Evolutionary conservation across 2,113 vertebrate genomes (phyloP).

Genomic region (Chaenogobius annularis): DNA sequence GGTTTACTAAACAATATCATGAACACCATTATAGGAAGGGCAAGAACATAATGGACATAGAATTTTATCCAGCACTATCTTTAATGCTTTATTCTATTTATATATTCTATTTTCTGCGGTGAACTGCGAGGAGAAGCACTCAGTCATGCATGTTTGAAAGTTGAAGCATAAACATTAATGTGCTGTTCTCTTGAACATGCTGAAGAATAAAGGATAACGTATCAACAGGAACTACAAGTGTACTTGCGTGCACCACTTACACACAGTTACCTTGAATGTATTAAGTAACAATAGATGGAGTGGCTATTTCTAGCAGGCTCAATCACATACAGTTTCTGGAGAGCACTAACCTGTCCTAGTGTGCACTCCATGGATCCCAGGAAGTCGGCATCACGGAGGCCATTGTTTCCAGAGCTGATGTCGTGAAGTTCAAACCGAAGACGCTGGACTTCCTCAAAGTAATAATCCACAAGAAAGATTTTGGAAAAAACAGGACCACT

Average conservation of each 20-base stretch:
- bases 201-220: neutral
- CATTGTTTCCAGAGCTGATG: constrained; percentile 95
- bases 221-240: neutral
- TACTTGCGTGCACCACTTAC: constrained; percentile 5
- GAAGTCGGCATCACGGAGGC: constrained; percentile 94
- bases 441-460: constrained; percentile 97
- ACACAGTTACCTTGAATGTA: neutral
- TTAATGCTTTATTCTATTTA: neutral
- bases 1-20: neutral
- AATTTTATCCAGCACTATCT: neutral
- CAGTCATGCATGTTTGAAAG: neutral
- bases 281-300: constrained; percentile 3
- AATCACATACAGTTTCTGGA: constrained; percentile 1
- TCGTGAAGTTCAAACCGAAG: constrained; percentile 94
- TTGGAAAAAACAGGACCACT: constrained; percentile 94
- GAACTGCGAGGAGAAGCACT: neutral
- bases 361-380: constrained; percentile 96
- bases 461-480: constrained; percentile 94
- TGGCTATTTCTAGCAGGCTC: constrained; percentile 2
- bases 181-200: neutral
- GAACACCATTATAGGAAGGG: neutral
- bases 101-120: neutral
- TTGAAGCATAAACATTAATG: neutral
- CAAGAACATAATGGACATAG: neutral
- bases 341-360: constrained; percentile 86